These are phyloP conservation scores for Neodiprion pinetum DNA, from an alignment of 1,140 invertebrate genomes.

Conservation along the genomic window DNA sequence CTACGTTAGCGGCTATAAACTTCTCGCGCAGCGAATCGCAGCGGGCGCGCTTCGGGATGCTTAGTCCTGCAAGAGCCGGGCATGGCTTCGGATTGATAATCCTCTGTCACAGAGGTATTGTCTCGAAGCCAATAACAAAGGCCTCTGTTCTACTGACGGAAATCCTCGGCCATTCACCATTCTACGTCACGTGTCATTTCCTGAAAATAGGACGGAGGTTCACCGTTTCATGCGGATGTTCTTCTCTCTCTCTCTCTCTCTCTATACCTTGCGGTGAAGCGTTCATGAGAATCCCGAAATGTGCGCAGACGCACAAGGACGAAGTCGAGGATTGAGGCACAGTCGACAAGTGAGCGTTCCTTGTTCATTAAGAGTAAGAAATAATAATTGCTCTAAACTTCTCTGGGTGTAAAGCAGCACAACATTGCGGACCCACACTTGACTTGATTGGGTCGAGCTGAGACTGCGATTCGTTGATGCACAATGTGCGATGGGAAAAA, in stretches of 20 bases:
- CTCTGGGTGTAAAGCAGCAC: too few relatives aligned
- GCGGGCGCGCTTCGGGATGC: background rate
- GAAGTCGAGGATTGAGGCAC: too few relatives aligned
- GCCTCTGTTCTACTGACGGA: background rate
- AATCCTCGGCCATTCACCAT: background rate
- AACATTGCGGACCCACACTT: too few relatives aligned
- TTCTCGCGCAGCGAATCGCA: background rate
- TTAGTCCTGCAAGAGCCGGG: background rate
- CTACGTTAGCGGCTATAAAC: background rate
- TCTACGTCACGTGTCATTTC: background rate
- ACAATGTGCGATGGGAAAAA: background rate
- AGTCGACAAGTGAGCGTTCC: too few relatives aligned
- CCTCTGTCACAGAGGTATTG: constrained; percentile 7
- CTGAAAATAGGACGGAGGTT: background rate
- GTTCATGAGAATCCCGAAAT: too few relatives aligned
- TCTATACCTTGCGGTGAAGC: too few relatives aligned
- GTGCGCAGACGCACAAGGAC: too few relatives aligned
- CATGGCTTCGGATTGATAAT: constrained; percentile 9
- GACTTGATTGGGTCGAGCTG: too few relatives aligned
- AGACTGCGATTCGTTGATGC: too few relatives aligned
- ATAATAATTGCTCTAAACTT: too few relatives aligned
- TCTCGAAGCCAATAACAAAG: constrained; percentile 15
- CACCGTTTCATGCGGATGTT: background rate
- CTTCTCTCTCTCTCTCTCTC: too few relatives aligned
- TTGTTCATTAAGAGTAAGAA: too few relatives aligned